Conservation (phyloP, 2,797 vertebrate species). For the Brachymystax lenok region DNA sequence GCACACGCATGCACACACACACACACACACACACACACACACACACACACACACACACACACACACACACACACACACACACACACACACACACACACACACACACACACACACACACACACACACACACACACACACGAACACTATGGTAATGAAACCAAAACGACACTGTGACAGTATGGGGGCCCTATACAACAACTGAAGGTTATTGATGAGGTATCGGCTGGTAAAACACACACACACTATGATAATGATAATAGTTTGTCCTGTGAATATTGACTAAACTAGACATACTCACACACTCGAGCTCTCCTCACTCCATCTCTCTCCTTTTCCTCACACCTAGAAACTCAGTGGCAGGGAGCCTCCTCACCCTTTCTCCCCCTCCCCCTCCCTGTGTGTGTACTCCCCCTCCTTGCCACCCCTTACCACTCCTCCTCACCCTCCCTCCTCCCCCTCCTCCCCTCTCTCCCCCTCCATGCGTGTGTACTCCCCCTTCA, state of each 20-base stretch:
- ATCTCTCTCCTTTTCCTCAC: neutral
- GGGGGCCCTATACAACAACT: constrained; percentile 1
- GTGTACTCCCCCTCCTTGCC: neutral
- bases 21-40: neutral
- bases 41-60: neutral
- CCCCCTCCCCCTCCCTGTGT: neutral
- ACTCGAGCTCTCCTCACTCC: neutral
- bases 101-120: neutral
- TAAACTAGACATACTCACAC: neutral
- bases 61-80: neutral
- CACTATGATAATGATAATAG: too few species aligned
- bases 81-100: neutral
- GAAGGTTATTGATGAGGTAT: constrained; percentile 3
- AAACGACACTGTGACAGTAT: neutral
- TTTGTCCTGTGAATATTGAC: neutral
- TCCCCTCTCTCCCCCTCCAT: too few species aligned
- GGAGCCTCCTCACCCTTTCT: too few species aligned
- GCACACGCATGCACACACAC: neutral
- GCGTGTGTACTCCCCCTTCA: neutral
- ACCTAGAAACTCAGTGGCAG: neutral
- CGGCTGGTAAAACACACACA: constrained; percentile 3
- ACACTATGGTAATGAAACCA: neutral
- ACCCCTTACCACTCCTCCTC: too few species aligned
- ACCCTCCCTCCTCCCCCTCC: too few species aligned
- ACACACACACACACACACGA: neutral